Evolutionary conservation across 2,797 vertebrate species (phyloP).

Genomic region (Acanthopagrus latus): DNA sequence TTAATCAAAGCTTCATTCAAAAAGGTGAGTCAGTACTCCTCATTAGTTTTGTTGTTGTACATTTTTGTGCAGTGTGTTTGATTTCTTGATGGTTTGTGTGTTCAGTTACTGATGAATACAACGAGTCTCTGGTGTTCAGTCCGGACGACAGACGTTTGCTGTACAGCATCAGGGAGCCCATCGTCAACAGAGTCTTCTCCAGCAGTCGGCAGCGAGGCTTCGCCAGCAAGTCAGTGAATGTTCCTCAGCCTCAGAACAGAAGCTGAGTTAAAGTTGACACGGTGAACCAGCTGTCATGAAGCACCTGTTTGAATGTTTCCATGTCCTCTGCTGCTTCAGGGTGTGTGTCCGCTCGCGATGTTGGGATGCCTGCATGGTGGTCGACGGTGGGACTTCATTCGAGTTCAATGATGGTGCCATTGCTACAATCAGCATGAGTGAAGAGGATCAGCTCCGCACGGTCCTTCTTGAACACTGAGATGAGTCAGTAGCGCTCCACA

Average conservation of each 20-base stretch:
- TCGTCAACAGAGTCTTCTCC: conserved; percentile 96
- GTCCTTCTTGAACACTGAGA: conserved; percentile 87
- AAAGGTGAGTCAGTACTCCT: conserved; percentile 83
- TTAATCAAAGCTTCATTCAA: conserved; percentile 86
- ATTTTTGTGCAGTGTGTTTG: not conserved
- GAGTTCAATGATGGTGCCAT: conserved; percentile 99
- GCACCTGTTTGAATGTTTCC: not conserved
- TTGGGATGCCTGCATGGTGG: conserved; percentile 99
- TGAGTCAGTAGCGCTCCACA: not conserved
- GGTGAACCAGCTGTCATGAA: not conserved
- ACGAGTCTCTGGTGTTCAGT: conserved; percentile 92
- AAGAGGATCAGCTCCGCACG: conserved; percentile 92
- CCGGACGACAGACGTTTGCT: conserved; percentile 93
- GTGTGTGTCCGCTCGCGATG: conserved; percentile 95
- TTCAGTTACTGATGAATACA: conserved; percentile 93
- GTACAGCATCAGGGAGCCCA: conserved; percentile 97
- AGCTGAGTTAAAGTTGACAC: not conserved
- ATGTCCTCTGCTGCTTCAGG: conserved; percentile 73
- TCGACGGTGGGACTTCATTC: conserved; percentile 97
- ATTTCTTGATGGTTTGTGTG: not conserved
- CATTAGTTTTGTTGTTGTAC: not conserved
- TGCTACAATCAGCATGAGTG: conserved; percentile 90
- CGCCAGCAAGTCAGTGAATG: conserved; percentile 89
- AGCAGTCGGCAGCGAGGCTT: conserved; percentile 94
- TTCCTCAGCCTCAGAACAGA: not conserved